Evolutionary conservation across 2,888 invertebrate genomes (phyloP), one percentile per base, ranked within the genome.

Genomic region (Spisula subtruncata): DNA sequence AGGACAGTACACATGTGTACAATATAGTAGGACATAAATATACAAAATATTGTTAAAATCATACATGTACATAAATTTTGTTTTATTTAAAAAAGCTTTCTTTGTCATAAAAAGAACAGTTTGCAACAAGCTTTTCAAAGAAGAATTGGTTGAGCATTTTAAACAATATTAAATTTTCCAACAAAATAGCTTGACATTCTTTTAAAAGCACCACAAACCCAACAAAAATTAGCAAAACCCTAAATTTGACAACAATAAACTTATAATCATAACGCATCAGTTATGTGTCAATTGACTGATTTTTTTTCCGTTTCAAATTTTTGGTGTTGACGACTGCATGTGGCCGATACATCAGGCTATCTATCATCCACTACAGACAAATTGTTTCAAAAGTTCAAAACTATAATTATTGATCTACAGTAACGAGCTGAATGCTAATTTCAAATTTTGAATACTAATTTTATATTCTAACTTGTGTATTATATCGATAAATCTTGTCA

Each of bases 301-400:
- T 5, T 4, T 35, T 75, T 75, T 75, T 75, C n/a, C 35, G 75
- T 75, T 18, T 75, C 75, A 75, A 16, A 75, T 75, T 32, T 75
- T 75, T 32, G 32, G 32, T 75, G n/a, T n/a, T n/a, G 75, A 75
- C 75, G 75, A 32, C 75, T 75, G 75, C 75, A 35, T 35, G 75
- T 35, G 75, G 35, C 35, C 29, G 10, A 41, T 41, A 12, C 80
- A 56, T 85, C 85, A 80, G 41, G 32, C 56, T 1, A 25, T 54
- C 20, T 18, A 66, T 35, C 29, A 46, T 46, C 29, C 56, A 80
- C 35, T 56, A 18, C 85, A 85, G 85, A 54, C 54, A 80, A 85
- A 79, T 80, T 80, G 60, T 80, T 80, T 85, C 85, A 80, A 41
- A 51, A 85, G 75, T 85, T 85, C 75, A 85, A 41, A 79, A 80